Evolutionary conservation across 2,888 invertebrate species (phyloP).

Genomic region (Acanthosepion pharaonis): DNA sequence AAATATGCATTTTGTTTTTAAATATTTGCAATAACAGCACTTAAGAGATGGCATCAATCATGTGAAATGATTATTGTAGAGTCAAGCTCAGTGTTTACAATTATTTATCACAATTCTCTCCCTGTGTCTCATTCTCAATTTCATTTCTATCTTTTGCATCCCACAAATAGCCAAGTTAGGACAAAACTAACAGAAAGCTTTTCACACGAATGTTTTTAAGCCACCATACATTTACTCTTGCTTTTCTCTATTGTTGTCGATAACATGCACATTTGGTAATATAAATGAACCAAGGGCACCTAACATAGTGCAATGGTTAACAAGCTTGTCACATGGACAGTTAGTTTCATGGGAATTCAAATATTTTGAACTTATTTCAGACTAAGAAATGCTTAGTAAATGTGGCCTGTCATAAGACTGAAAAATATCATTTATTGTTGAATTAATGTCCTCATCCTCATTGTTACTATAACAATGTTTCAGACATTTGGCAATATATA

Average conservation of each 20-base stretch:
- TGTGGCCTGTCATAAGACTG: too few species aligned
- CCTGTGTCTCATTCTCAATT: background rate
- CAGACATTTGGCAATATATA: too few species aligned
- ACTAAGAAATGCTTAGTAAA: too few species aligned
- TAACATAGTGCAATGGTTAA: too few species aligned
- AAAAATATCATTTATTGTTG: too few species aligned
- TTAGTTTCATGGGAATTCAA: too few species aligned
- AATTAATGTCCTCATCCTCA: too few species aligned
- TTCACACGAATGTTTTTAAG: background rate
- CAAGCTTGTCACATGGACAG: too few species aligned
- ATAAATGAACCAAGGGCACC: background rate
- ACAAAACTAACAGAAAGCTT: background rate
- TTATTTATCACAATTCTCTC: background rate
- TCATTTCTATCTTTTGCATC: background rate
- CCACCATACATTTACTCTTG: background rate
- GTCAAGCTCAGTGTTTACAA: background rate
- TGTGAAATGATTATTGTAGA: background rate
- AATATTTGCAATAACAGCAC: background rate
- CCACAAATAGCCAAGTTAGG: background rate
- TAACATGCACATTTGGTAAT: background rate
- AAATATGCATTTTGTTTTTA: background rate
- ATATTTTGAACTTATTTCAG: too few species aligned
- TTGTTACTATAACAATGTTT: too few species aligned
- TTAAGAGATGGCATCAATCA: slow-evolving; percentile 18
- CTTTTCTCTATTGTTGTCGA: background rate